These are phyloP conservation scores for Pogona vitticeps DNA, from an alignment of 2,113 vertebrate species.

Conservation along the genomic window DNA sequence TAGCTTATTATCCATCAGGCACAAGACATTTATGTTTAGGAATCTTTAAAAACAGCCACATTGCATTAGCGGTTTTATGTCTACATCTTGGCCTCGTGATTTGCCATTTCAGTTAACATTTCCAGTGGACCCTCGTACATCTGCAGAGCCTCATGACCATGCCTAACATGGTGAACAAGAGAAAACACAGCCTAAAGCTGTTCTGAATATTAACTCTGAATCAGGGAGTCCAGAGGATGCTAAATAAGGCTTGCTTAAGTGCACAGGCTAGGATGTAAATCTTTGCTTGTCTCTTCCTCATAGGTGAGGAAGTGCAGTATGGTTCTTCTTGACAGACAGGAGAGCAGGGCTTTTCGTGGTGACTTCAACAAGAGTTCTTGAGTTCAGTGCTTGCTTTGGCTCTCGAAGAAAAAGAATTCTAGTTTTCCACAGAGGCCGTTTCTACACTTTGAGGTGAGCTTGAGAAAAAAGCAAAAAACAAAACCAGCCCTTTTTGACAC, in stretches of 20 bases:
- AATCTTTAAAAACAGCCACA: conserved; percentile 23
- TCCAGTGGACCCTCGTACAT: background rate
- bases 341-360: no score
- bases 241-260: background rate
- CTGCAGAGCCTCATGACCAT: background rate
- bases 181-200: background rate
- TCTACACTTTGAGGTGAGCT: no score
- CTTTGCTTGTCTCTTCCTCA: no score
- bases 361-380: no score
- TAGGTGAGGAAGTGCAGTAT: no score
- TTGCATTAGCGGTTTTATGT: conserved; percentile 25
- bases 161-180: background rate
- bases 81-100: background rate
- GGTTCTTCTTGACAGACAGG: no score
- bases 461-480: no score
- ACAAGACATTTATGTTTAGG: conserved; percentile 33
- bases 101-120: conserved; percentile 33
- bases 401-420: no score
- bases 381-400: no score
- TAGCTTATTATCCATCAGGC: conserved; percentile 35
- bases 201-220: background rate
- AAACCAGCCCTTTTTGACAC: no score
- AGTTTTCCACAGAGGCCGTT: no score
- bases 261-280: no score
- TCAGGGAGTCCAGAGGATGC: background rate